Percentiles rank a stretch among this genome's conserved stretches.
These are phyloP conservation scores for Darevskia nairensis DNA, from an alignment of 2,797 vertebrate genomes.

Conservation along the genomic window DNA sequence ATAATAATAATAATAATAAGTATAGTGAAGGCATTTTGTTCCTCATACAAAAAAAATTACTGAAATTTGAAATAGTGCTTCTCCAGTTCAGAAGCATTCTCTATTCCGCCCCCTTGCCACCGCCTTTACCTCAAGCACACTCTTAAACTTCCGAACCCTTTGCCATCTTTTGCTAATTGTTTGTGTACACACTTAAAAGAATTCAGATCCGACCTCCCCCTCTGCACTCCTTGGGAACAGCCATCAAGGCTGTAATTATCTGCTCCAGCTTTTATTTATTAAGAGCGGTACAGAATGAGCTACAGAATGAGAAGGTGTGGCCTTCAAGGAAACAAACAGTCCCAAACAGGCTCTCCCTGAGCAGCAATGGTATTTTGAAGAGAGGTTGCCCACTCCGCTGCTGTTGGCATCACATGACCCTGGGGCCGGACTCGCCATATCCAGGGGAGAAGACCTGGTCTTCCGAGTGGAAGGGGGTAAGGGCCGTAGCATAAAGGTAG, in stretches of 20 bases:
- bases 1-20: no score
- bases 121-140: no score
- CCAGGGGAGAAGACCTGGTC: no score
- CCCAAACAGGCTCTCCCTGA: background rate
- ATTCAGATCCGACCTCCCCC: background rate
- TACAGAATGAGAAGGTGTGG: background rate
- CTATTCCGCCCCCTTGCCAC: no score
- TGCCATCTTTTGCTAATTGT: background rate
- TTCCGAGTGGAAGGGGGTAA: no score
- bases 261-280: constrained; percentile 24
- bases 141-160: background rate
- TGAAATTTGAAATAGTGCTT: background rate
- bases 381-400: background rate
- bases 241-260: background rate
- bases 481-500: no score
- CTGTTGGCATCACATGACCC: no score
- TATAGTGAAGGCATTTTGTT: no score
- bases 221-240: rapidly evolving
- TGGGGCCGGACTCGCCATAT: no score
- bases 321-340: background rate
- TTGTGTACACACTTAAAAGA: rapidly evolving
- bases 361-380: no score
- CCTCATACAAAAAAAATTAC: no score
- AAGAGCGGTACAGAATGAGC: constrained; percentile 17
- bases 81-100: background rate